Evolutionary conservation across 2,888 invertebrate species (phyloP), one percentile per base, ranked within the genome.

Genomic region (Palloptera scutellata): DNA sequence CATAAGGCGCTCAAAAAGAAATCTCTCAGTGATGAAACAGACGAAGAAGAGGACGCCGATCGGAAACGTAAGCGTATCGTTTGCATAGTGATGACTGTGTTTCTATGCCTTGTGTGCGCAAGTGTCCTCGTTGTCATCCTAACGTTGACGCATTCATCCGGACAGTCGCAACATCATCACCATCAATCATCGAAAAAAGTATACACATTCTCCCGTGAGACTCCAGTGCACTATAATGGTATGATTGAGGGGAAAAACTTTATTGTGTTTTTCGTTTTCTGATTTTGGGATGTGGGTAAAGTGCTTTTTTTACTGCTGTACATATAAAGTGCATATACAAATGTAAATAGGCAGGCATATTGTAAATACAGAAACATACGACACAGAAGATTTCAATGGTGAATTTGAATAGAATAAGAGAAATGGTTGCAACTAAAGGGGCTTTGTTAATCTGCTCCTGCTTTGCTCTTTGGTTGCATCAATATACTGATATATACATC

Each of bases 51-150:
- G 71, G 88, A 89, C 74, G 89, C 90, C 78, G 90, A 90, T 76
- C 88, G 90, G 60, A 88, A 91, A 70, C 87, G 92, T 71, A 89
- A 90, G 68, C 88, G 89, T 74, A 89, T 92, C 75, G 91, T 91
- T 61, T 90, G 89, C 78, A 88, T 91, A 76, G 89, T 92, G 69
- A 88, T 91, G 73, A 91, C 89, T 45, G 91, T 91, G 45, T 92
- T 92, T 86, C 86, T 91, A 84, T 91, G 92, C 82, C 87, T 93
- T 78, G 88, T 91, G 75, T 87, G 90, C 78, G 90, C 92, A 69
- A 90, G 92, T 77, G 89, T 92, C 72, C 88, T 92, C 79, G 91
- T 91, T 78, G 92, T 93, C 81, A 89, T 93, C 80, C 89, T 93
- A 78, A 92, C 93, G 66, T 87, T 93, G 81, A 92, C 91, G 58